phyloP scores from a whole-genome alignment of 1,140 invertebrate species.

The Apolygus lucorum region DNA sequence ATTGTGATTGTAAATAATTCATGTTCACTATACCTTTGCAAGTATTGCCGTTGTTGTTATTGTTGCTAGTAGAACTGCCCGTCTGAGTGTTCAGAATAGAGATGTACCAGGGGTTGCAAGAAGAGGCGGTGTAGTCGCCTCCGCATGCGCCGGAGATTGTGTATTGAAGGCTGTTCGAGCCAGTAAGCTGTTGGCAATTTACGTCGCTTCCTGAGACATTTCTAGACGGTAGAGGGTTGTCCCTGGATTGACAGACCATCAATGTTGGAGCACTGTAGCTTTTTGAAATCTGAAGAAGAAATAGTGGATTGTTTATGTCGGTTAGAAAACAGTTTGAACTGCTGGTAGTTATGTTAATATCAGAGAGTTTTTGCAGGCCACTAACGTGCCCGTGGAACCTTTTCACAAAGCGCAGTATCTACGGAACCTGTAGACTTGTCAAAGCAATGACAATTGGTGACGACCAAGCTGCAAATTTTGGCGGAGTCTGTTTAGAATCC shows the following conservation, averaged over 20 bases:
- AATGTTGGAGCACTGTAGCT: not conserved
- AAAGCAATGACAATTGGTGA: too few species aligned
- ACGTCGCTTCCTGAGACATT: slow-evolving; percentile 13
- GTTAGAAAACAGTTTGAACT: not conserved
- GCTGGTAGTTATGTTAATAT: not conserved
- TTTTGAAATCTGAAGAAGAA: not conserved
- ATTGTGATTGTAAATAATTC: not conserved
- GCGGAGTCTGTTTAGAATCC: too few species aligned
- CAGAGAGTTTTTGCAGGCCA: too few species aligned
- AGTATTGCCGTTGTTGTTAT: not conserved
- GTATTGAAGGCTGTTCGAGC: not conserved
- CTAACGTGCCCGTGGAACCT: too few species aligned
- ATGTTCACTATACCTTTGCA: not conserved
- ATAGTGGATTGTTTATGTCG: too few species aligned
- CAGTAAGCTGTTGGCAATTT: slow-evolving; percentile 12
- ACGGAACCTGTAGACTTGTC: too few species aligned
- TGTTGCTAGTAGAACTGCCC: not conserved
- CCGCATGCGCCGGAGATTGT: not conserved
- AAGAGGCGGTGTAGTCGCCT: slow-evolving; percentile 3
- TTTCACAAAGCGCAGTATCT: too few species aligned
- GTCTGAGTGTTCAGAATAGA: slow-evolving; percentile 16
- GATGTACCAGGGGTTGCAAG: slow-evolving; percentile 25
- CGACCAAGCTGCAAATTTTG: too few species aligned
- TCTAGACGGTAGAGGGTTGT: slow-evolving; percentile 7
- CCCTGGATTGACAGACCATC: slow-evolving; percentile 23